These are phyloP conservation scores for Ellobius talpinus DNA, from an alignment of 2,113 vertebrate species.

Conservation along the genomic window DNA sequence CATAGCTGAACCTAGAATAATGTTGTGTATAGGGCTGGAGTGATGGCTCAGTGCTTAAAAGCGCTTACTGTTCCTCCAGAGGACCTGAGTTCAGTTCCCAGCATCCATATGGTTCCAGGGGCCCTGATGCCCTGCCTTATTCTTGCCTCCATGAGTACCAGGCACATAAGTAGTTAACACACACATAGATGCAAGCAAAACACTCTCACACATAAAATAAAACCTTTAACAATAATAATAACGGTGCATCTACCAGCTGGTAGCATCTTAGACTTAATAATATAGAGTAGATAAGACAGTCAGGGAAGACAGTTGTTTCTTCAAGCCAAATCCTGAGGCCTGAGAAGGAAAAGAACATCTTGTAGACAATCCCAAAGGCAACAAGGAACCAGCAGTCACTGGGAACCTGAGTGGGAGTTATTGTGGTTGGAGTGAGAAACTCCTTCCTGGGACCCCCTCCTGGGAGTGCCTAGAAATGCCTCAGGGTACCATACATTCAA, in stretches of 20 bases:
- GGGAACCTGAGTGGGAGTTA: background rate
- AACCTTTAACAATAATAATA: background rate
- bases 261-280: background rate
- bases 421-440: too few relatives aligned
- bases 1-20: background rate
- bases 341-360: constrained; percentile 1
- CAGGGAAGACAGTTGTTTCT: background rate
- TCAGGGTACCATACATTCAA: background rate
- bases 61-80: background rate
- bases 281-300: background rate
- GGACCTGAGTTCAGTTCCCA: background rate
- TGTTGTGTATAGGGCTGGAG: background rate
- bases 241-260: background rate
- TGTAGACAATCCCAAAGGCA: background rate
- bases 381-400: background rate
- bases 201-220: background rate
- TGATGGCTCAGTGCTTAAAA: background rate
- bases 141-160: background rate
- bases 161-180: background rate
- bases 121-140: background rate
- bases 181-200: background rate
- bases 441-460: background rate
- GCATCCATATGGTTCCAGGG: background rate
- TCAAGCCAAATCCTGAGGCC: background rate
- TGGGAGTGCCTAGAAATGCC: background rate